Base-by-base conservation (phyloP, 1,140 invertebrate species). In the Drosophila bocki region DNA sequence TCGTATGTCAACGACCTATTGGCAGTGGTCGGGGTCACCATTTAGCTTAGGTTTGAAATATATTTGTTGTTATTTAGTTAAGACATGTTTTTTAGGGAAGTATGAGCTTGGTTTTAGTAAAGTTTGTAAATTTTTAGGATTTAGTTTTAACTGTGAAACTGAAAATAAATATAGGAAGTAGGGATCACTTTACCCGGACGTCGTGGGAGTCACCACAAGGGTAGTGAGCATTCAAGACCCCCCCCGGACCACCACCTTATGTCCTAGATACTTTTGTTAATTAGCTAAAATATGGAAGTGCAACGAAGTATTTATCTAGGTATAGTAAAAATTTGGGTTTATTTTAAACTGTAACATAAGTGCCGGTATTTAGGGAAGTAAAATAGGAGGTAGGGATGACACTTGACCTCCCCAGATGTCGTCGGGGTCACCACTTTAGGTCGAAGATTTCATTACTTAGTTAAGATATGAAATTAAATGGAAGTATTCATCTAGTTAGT, bases 1-100 rank as follows among this genome's bases (percentile, higher is more conserved):
- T n/a, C 7, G 35, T 3, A 50, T 63, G 64, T 64, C 64, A 68
- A 64, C 64, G 64, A 68, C 60, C 64, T 64, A 15, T 32, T 64
- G 45, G 44, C 62, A 29, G 19, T 57, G 17, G 22, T 54, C n/a
- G 60, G 48, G 60, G 60, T 63, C 48, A 63, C 59, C 15, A 32
- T 48, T 33, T 0, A 35, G 0, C 3, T 3, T 13, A 13, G n/a
- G 2, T 29, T 8, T 1, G 3, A 44, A n/a, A 59, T 29, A 15
- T 26, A 56, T 3, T 56, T 26, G 26, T 26, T 39, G 19, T 22
- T 56, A 12, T 11, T 9, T 22, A 26, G 12, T 39, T 26, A 7
- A 26, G 15, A 2, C 4, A n/a, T 26, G 33, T 37, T 35, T 8
- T 19, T 12, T 7, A 12, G 12, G 29, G 1, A n/a, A 29, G 42